phyloP scores from a whole-genome alignment of 2,113 vertebrate species.

The Coregonus clupeaformis region DNA sequence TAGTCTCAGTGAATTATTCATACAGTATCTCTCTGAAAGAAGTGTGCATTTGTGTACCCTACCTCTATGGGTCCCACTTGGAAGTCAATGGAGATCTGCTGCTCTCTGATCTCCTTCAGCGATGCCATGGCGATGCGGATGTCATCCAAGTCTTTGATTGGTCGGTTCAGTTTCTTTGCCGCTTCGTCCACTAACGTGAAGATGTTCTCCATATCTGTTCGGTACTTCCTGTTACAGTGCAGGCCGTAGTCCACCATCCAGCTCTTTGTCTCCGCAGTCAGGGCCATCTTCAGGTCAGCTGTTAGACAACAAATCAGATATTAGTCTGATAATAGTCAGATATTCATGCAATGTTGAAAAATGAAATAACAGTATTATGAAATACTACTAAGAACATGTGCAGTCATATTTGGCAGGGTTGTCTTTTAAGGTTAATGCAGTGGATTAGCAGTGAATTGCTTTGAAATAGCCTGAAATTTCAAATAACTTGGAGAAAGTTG shows the following conservation, averaged over 20 bases:
- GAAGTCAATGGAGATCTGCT: slow-evolving; percentile 85
- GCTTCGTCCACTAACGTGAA: slow-evolving; percentile 87
- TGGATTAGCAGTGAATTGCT: too few species aligned
- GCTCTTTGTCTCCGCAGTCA: slow-evolving; percentile 85
- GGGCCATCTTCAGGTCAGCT: slow-evolving; percentile 87
- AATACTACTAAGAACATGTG: too few species aligned
- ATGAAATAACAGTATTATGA: too few species aligned
- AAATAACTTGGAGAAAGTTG: too few species aligned
- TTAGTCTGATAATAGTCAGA: too few species aligned
- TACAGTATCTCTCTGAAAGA: background rate
- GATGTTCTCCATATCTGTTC: slow-evolving; percentile 87
- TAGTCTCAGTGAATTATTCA: background rate
- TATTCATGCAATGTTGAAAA: too few species aligned
- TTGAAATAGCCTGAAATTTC: too few species aligned
- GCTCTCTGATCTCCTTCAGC: slow-evolving; percentile 88
- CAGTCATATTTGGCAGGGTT: too few species aligned
- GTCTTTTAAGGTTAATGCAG: too few species aligned
- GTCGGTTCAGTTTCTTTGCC: slow-evolving; percentile 85
- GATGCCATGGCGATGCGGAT: slow-evolving; percentile 88
- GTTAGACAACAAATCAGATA: slow-evolving; percentile 25
- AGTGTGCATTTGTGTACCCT: slow-evolving; percentile 26
- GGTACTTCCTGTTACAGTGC: slow-evolving; percentile 87
- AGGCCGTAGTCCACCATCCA: slow-evolving; percentile 86
- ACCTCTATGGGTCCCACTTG: slow-evolving; percentile 92
- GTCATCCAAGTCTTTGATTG: slow-evolving; percentile 90